phyloP scores from a whole-genome alignment of 2,888 invertebrate genomes.

The Salticus scenicus region DNA sequence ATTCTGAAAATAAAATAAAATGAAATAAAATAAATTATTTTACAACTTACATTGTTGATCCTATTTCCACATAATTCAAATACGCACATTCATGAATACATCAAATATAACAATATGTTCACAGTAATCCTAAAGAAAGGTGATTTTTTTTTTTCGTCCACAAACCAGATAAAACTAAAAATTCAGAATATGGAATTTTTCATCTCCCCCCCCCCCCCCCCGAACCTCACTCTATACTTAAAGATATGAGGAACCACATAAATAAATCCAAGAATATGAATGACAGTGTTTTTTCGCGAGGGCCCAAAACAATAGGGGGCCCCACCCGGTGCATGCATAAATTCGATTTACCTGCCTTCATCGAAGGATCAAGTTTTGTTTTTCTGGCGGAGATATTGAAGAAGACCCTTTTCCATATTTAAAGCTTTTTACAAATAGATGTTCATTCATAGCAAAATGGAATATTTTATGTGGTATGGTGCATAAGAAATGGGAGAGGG shows the following conservation, averaged over 20 bases:
- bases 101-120: not conserved
- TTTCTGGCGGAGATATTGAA: slow-evolving; percentile 46
- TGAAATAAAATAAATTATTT: no score
- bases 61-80: not conserved
- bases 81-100: not conserved
- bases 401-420: slow-evolving; percentile 62
- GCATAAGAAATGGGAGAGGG: not conserved
- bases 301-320: not conserved
- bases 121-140: not conserved
- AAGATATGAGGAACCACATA: not conserved
- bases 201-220: not conserved
- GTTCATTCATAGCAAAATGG: slow-evolving; percentile 57
- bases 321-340: slow-evolving; percentile 45
- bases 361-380: slow-evolving; percentile 52
- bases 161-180: not conserved
- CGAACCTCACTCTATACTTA: no score
- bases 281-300: not conserved
- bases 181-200: slow-evolving; percentile 3
- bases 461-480: slow-evolving; percentile 56
- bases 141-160: not conserved
- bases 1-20: no score
- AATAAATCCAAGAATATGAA: not conserved
- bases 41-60: no score
- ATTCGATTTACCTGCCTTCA: slow-evolving; percentile 62
- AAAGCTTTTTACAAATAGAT: slow-evolving; percentile 64